Evolutionary conservation across 92 coral and sea anemone species (phyloP), one percentile per base, ranked within the genome.

Genomic region (Bergia sp.): DNA sequence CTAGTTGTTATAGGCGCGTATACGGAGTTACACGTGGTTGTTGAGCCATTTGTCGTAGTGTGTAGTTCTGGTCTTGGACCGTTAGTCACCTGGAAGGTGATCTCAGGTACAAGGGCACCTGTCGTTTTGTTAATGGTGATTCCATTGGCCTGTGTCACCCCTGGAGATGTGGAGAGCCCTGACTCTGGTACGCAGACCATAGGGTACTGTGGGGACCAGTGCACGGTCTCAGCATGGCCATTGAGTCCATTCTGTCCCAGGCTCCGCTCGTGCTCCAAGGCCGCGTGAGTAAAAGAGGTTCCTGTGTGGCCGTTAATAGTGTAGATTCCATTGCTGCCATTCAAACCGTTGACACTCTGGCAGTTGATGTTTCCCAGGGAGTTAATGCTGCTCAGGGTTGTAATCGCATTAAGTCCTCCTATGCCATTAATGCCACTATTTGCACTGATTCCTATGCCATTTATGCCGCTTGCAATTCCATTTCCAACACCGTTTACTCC

Each of bases 181-280:
- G 99, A 94, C 65, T 97, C 99, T 23, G 99, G 94, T 39, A 97
- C 89, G 89, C 99, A 97, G 7, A 97, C 99, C 78, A 97, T 96
- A 1, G 99, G 99, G 75, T 95, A 95, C 37, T 92, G 92, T 12
- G 96, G 96, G 21, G 99, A 96, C 99, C 99, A 96, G 75, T 96
- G 99, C 88, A 95, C 89, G 76, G 91, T 91, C 76, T 96, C 99
- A 7, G 96, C 43, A 82, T 93, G 95, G 20, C 98, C 96, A 76
- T 91, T 92, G 23, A 80, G 45, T 37, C 90, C 92, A 77, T 86
- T 93, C 78, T 94, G 95, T 43, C 93, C 97, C 38, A 93, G 74
- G 66, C 89, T 77, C 18, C 94, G 85, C 20, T 92, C 95, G 13
- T 96, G 99, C 41, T 95, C 98, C 89, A 93, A 74, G 11, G 90